Conservation (phyloP, 2,888 invertebrate genomes). For the Stictocephala bisonia region DNA sequence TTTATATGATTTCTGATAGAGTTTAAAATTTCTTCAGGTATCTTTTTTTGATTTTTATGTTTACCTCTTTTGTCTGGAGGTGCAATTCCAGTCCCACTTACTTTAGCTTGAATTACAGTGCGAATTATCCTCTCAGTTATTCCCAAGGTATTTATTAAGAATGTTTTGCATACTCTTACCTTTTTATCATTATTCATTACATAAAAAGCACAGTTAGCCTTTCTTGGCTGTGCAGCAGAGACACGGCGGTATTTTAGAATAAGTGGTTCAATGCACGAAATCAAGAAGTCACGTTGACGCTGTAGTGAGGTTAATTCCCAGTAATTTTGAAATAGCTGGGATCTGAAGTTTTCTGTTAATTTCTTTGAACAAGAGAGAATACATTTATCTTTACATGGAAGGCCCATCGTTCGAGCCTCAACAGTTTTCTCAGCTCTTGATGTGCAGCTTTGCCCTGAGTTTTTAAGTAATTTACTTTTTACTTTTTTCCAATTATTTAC, state of each 20-base stretch:
- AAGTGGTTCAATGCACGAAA: slow-evolving; percentile 43
- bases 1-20: slow-evolving; percentile 59
- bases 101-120: slow-evolving; percentile 53
- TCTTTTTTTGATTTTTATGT: slow-evolving; percentile 57
- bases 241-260: slow-evolving; percentile 44
- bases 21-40: slow-evolving; percentile 57
- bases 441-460: too few species aligned
- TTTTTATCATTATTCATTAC: slow-evolving; percentile 47
- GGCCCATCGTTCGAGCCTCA: slow-evolving; percentile 44
- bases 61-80: slow-evolving; percentile 58
- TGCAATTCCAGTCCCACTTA: slow-evolving; percentile 54
- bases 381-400: slow-evolving; percentile 48
- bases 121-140: slow-evolving; percentile 56
- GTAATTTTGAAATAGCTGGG: slow-evolving; percentile 41
- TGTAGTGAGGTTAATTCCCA: slow-evolving; percentile 46
- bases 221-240: slow-evolving; percentile 40
- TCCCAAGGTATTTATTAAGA: slow-evolving; percentile 57
- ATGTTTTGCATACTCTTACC: slow-evolving; percentile 56
- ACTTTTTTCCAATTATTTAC: too few species aligned
- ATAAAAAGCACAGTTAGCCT: slow-evolving; percentile 48
- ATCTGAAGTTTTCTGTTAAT: slow-evolving; percentile 42
- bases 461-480: too few species aligned
- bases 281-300: slow-evolving; percentile 44
- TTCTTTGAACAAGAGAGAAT: slow-evolving; percentile 46
- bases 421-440: too few species aligned